Base-by-base conservation (phyloP, 2,797 vertebrate species). In the Melanotaenia boesemani region DNA sequence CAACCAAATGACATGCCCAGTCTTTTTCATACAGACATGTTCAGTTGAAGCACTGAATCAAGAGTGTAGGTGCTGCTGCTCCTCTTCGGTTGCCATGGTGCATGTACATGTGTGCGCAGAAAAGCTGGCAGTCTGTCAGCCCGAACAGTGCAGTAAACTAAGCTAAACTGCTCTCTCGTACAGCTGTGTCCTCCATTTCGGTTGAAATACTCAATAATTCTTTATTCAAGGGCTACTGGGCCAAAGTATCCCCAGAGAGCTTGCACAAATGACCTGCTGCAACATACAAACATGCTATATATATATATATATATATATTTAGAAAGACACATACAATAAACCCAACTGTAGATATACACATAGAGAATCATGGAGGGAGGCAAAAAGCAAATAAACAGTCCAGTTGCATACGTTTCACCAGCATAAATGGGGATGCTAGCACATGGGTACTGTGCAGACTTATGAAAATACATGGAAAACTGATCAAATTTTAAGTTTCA, bases 121-220 rank as follows among this genome's bases (percentile, higher is more conserved):
- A 59, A 39, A 68, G 52, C 61, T 59, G 68, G 37, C 36, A 70
- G 32, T 56, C 60, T 48, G 81, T 80, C 62, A 59, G 32, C 39
- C 34, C 36, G 59, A 73, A 68, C 55, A 13, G 58, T 50, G 68
- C 6, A 3, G 41, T 64, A 75, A 84, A 83, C 68, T 50, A 37
- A 73, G 70, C 58, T 73, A 54, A 86, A 79, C 65, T 46, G 66
- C 39, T 70, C 28, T n/a, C 26, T 20, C 48, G 22, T 67, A 55
- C 11, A 6, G 28, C 62, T 41, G 46, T 16, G 37, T 50, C 58
- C 52, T 74, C n/a, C 13, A 2, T 24, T 72, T 48, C 61, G 64
- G 44, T 34, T 71, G 32, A 57, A 48, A 60, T 24, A 26, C 72
- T 64, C 74, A 55, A 63, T 39, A 48, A 56, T 41, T 54, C 61